Percentiles rank a stretch among this genome's conserved stretches.
phyloP scores from a whole-genome alignment of 2,797 vertebrate genomes.

The Sternotherus odoratus region DNA sequence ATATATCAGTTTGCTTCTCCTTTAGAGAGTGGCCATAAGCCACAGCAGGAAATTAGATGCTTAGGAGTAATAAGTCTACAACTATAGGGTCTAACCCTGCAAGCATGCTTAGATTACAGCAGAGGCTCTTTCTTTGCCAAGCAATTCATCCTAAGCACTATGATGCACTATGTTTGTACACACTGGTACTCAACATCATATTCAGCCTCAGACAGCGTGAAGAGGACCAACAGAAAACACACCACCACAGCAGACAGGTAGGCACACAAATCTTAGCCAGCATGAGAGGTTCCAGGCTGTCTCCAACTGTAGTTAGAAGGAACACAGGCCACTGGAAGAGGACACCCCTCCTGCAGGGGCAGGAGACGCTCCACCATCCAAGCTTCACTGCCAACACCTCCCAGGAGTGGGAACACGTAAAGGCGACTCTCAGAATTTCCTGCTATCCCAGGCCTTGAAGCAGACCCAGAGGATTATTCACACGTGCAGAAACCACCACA shows the following conservation, averaged over 20 bases:
- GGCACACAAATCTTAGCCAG: background rate
- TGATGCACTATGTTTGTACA: background rate
- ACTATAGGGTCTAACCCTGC: background rate
- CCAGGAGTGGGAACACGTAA: background rate
- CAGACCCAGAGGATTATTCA: background rate
- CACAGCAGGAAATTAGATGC: background rate
- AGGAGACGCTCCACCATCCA: background rate
- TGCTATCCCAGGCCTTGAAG: background rate
- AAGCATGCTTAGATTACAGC: background rate
- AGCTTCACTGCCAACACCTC: background rate
- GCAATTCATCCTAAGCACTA: background rate
- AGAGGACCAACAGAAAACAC: background rate
- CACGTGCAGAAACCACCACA: background rate
- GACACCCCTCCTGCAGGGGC: background rate
- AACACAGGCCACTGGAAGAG: background rate
- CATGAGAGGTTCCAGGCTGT: no score
- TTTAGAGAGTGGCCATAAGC: accelerated
- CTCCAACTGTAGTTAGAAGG: background rate
- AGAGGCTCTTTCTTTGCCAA: accelerated
- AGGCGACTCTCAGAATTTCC: background rate
- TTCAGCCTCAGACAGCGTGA: background rate
- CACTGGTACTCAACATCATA: background rate
- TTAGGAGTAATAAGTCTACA: background rate
- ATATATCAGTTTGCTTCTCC: background rate
- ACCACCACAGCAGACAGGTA: background rate